Evolutionary conservation across 92 coral and sea anemone genomes (phyloP).

Genomic region (Palythoa grandiflora): DNA sequence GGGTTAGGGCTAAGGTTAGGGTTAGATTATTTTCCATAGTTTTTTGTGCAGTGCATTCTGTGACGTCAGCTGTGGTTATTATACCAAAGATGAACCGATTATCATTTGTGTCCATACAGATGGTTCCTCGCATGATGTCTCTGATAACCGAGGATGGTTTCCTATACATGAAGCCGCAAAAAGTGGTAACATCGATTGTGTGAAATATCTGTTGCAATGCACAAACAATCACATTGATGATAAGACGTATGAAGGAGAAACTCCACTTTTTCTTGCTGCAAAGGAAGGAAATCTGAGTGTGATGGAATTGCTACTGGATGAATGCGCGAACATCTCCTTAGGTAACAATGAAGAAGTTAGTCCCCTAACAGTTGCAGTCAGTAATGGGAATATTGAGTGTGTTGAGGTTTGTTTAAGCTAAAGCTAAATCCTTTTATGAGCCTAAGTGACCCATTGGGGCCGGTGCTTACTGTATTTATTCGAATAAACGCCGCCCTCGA

Average conservation of each 20-base stretch:
- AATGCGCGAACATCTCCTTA: conserved; percentile 68
- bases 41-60: no score
- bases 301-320: conserved; percentile 54
- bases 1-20: no score
- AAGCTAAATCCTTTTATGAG: no score
- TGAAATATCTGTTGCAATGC: conserved; percentile 54
- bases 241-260: conserved; percentile 76
- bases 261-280: conserved; percentile 76
- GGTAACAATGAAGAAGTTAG: conserved; percentile 70
- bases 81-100: no score
- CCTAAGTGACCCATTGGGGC: no score
- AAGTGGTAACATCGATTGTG: conserved; percentile 66
- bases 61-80: no score
- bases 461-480: no score
- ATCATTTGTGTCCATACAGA: neutral
- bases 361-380: conserved; percentile 73
- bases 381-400: conserved; percentile 70
- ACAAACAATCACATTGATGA: conserved; percentile 64
- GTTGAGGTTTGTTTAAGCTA: conserved; percentile 48
- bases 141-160: conserved; percentile 92
- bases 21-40: no score
- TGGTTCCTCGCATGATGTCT: conserved; percentile 55
- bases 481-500: no score
- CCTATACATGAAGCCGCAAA: conserved; percentile 85
- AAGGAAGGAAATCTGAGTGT: conserved; percentile 60